phyloP scores from a whole-genome alignment of 2,113 vertebrate species.

The Vulpes ferrilata region DNA sequence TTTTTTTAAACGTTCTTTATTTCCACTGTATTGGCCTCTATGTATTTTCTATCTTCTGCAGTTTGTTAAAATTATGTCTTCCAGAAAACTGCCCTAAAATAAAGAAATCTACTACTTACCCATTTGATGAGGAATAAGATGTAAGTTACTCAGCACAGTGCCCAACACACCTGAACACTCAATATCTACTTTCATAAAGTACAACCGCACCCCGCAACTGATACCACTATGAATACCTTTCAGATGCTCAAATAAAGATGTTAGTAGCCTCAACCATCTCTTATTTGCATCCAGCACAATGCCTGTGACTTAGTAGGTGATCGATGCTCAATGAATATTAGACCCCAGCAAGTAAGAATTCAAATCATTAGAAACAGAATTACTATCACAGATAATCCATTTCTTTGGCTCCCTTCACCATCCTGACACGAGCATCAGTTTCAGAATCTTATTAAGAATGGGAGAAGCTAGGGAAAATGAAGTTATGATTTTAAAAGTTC shows the following conservation, averaged over 20 bases:
- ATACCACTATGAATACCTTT: background rate
- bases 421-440: background rate
- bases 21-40: background rate
- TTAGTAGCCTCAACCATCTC: background rate
- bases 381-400: background rate
- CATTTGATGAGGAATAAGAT: background rate
- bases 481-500: conserved; percentile 11
- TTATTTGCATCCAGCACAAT: conserved; percentile 10
- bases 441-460: conserved; percentile 37
- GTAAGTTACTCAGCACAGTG: background rate
- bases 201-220: background rate
- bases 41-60: background rate
- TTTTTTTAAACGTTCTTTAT: background rate
- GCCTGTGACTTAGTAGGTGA: background rate
- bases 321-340: background rate
- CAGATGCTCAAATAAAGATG: background rate
- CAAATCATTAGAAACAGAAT: background rate
- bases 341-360: background rate
- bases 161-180: background rate
- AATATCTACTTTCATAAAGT: background rate
- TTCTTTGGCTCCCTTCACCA: background rate
- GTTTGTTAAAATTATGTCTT: background rate
- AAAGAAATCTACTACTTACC: background rate
- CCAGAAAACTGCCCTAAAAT: conserved; percentile 16
- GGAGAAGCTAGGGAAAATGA: conserved; percentile 19